Conservation (phyloP, 2,797 vertebrate genomes). For the Falco columbarius region DNA sequence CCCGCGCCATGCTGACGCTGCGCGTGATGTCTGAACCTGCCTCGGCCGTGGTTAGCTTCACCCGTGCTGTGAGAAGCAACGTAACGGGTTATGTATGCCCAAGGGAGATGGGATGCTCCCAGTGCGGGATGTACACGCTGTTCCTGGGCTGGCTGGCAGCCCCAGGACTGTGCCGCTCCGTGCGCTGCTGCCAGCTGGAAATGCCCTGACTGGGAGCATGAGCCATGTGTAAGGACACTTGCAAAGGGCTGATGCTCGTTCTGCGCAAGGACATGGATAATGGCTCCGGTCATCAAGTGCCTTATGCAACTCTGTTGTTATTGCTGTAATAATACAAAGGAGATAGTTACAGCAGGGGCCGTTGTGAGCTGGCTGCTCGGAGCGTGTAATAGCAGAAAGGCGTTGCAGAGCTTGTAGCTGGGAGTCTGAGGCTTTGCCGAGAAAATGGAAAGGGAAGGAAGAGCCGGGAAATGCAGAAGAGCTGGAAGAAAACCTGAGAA, state of each 20-base stretch:
- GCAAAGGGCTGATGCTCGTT: neutral
- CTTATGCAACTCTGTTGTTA: neutral
- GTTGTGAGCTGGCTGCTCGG: neutral
- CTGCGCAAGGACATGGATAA: neutral
- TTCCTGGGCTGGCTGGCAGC: too few relatives aligned
- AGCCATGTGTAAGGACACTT: neutral
- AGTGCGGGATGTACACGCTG: fast-evolving
- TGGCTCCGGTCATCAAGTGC: neutral
- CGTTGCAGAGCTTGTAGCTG: fast-evolving
- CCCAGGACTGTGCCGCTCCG: neutral
- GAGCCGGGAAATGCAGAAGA: fast-evolving
- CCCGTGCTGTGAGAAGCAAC: neutral
- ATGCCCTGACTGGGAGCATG: too few relatives aligned
- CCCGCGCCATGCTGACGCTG: neutral
- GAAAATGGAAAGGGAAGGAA: neutral
- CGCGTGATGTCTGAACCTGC: neutral
- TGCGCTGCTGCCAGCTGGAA: neutral
- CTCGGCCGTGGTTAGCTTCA: neutral
- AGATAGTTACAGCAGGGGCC: neutral
- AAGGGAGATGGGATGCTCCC: neutral
- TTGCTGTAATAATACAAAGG: neutral
- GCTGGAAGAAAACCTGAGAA: neutral
- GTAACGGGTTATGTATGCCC: too few relatives aligned
- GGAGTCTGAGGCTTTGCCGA: neutral
- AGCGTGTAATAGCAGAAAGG: fast-evolving